A percentile compares a stretch with the other conserved stretches of the same genome.
These are phyloP conservation scores for Orycteropus afer DNA, from an alignment of 2,113 vertebrate genomes.

Conservation along the genomic window DNA sequence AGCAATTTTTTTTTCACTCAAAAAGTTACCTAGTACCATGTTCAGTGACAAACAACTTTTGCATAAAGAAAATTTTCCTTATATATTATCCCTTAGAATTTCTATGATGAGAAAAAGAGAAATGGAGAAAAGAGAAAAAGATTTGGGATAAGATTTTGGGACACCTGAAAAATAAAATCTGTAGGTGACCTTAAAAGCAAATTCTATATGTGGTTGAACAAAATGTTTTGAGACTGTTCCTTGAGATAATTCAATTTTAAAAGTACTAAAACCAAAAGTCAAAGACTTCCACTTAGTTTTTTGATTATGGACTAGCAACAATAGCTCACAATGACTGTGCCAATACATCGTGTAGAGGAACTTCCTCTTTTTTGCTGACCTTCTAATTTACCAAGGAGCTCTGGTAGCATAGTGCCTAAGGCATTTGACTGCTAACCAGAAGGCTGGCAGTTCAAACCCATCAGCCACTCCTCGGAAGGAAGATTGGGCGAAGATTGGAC, in stretches of 20 bases:
- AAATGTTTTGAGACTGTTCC: neutral
- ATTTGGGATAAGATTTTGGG: neutral
- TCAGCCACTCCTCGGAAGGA: too few species aligned
- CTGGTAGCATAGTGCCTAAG: too few species aligned
- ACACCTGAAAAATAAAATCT: neutral
- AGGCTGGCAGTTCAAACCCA: too few species aligned
- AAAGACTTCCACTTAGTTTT: neutral
- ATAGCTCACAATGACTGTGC: neutral
- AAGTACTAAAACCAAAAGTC: neutral
- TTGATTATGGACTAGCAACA: neutral
- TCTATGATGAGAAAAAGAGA: neutral
- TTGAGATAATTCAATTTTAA: neutral
- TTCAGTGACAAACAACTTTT: neutral
- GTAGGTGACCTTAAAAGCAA: neutral
- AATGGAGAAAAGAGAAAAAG: too few species aligned
- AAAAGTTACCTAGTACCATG: neutral
- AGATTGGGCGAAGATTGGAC: too few species aligned
- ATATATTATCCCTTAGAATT: neutral
- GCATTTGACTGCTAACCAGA: too few species aligned
- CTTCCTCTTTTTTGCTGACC: too few species aligned
- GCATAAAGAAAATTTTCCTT: neutral
- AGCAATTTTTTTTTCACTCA: neutral
- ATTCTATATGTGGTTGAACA: neutral
- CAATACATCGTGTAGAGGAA: too few species aligned
- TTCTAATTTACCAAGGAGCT: too few species aligned